Percentiles rank a stretch among this genome's conserved stretches.
These are phyloP conservation scores for Cephalopholis sonnerati DNA, from an alignment of 2,113 vertebrate species.

Conservation along the genomic window DNA sequence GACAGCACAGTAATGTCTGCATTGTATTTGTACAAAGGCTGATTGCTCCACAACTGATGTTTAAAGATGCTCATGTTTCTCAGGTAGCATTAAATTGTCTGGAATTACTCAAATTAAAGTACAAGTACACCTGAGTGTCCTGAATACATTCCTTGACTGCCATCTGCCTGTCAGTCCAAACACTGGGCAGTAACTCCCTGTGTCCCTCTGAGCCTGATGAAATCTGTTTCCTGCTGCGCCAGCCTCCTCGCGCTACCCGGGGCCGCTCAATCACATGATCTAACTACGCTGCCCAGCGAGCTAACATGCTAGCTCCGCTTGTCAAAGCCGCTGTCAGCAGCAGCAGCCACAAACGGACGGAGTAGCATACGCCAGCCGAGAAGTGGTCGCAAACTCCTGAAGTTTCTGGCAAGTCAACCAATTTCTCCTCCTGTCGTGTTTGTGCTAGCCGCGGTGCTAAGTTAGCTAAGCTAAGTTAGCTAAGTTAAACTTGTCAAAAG, in stretches of 20 bases:
- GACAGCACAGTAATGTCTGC: too few species aligned
- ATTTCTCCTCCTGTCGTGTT: not conserved
- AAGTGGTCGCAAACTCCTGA: not conserved
- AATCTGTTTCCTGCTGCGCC: slow-evolving; percentile 21
- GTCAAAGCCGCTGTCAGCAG: slow-evolving; percentile 58
- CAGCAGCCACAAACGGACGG: slow-evolving; percentile 17
- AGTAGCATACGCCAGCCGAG: not conserved
- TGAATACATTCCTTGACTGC: too few species aligned
- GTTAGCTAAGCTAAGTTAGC: slow-evolving; percentile 18
- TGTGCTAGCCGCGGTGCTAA: not conserved
- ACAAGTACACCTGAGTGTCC: too few species aligned
- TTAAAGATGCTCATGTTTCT: too few species aligned
- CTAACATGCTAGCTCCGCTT: slow-evolving; percentile 66
- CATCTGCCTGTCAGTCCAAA: not conserved
- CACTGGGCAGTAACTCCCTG: not conserved
- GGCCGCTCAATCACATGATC: slow-evolving; percentile 69
- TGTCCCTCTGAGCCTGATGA: not conserved
- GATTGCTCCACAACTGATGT: too few species aligned
- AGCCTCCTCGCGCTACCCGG: slow-evolving; percentile 11
- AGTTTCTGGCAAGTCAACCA: slow-evolving; percentile 47
- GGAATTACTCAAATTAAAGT: too few species aligned
- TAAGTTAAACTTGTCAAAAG: slow-evolving; percentile 55
- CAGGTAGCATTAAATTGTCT: too few species aligned
- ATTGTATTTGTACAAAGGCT: too few species aligned
- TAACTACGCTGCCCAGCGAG: slow-evolving; percentile 34